phyloP scores from a whole-genome alignment of 2,797 vertebrate genomes.

The Luscinia luscinia region DNA sequence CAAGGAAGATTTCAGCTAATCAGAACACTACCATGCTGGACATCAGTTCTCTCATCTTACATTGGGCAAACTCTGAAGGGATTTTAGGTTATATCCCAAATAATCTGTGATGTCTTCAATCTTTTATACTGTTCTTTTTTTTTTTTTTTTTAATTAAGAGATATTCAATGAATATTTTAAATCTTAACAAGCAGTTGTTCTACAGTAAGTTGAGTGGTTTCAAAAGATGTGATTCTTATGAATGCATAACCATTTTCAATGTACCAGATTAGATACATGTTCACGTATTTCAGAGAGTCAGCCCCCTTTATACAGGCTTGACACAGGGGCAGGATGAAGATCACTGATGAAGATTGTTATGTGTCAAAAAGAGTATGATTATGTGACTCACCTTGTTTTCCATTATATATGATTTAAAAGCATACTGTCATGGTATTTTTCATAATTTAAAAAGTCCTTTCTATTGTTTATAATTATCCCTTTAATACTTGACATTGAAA shows the following conservation, averaged over 20 bases:
- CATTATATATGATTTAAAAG: constrained; percentile 72
- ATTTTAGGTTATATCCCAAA: constrained; percentile 26
- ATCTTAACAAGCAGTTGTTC: constrained; percentile 34
- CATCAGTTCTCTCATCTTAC: not conserved
- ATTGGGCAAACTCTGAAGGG: not conserved
- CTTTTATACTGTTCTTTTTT: not conserved
- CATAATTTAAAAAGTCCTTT: constrained; percentile 69
- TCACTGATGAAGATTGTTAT: constrained; percentile 63
- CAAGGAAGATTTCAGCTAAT: not conserved
- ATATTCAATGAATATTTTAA: constrained; percentile 48
- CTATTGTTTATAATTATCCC: constrained; percentile 73
- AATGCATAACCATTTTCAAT: constrained; percentile 7
- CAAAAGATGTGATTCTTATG: constrained; percentile 2
- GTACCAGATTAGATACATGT: constrained; percentile 15
- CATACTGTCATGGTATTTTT: constrained; percentile 70
- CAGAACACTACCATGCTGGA: not conserved
- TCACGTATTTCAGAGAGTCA: not conserved
- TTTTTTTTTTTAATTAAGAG: constrained; percentile 18
- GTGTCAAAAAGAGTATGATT: constrained; percentile 73
- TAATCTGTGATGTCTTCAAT: constrained; percentile 28
- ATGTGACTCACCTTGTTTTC: constrained; percentile 74
- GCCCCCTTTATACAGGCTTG: constrained; percentile 47
- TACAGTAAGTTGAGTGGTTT: constrained; percentile 20
- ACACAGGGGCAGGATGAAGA: constrained; percentile 65
- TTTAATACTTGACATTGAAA: constrained; percentile 69